phyloP scores from a whole-genome alignment of 2,797 vertebrate genomes.

The Nothura maculosa region DNA sequence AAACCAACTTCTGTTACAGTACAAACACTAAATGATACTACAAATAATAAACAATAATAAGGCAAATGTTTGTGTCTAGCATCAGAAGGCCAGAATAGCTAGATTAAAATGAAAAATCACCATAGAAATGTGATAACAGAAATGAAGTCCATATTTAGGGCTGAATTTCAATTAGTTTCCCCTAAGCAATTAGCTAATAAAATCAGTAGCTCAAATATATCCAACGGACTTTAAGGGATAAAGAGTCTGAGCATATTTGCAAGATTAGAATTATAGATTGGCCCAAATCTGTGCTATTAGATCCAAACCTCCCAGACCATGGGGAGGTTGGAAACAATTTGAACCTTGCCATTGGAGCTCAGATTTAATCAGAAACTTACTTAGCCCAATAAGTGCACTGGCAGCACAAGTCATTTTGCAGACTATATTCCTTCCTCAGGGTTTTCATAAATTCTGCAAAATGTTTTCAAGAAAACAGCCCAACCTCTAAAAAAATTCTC shows the following conservation, averaged over 20 bases:
- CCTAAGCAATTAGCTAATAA: conserved; percentile 35
- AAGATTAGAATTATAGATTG: not conserved
- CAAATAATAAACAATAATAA: not conserved
- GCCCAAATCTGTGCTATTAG: not conserved
- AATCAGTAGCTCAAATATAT: conserved; percentile 23
- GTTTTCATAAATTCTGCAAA: not conserved
- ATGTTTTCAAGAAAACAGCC: not conserved
- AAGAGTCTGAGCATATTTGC: not conserved
- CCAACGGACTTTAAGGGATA: not conserved
- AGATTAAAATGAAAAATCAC: conserved; percentile 14
- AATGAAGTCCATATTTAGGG: conserved; percentile 1
- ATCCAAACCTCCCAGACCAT: not conserved
- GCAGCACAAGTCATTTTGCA: not conserved
- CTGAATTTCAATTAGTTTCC: conserved; percentile 20
- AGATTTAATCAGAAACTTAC: conserved; percentile 10
- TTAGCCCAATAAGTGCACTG: not conserved
- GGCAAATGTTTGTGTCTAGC: not conserved
- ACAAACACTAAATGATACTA: not conserved
- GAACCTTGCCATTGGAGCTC: not conserved
- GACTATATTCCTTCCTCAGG: not conserved
- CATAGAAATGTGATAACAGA: not conserved
- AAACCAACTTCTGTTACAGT: not conserved
- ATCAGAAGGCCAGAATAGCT: not conserved
- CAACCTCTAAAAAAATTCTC: not conserved
- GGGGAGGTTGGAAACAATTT: not conserved